Percentiles rank a stretch among this genome's conserved stretches.
Conservation (phyloP, 2,888 invertebrate species). For the Tetheella fluctuosa region DNA sequence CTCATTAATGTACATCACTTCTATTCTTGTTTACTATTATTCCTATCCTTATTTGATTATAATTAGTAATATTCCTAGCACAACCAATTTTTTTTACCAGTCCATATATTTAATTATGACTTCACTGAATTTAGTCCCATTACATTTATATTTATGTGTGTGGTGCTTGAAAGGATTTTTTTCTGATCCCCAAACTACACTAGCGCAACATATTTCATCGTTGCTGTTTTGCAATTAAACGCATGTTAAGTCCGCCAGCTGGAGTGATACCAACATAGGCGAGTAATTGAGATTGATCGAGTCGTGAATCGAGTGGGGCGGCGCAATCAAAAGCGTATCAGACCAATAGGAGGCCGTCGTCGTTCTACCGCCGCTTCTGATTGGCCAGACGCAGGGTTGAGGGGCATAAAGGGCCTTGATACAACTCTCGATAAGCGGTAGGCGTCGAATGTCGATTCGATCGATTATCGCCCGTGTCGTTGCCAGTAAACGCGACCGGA, state of each 20-base stretch:
- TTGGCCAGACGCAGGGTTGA: slow-evolving; percentile 74
- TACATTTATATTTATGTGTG: too few species aligned
- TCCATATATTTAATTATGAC: too few species aligned
- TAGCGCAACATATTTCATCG: slow-evolving; percentile 24
- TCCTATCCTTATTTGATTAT: background rate
- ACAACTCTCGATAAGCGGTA: slow-evolving; percentile 79
- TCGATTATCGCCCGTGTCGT: slow-evolving; percentile 72
- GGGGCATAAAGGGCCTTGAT: slow-evolving; percentile 77
- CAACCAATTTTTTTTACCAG: too few species aligned
- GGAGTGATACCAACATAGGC: slow-evolving; percentile 63
- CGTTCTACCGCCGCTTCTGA: slow-evolving; percentile 53
- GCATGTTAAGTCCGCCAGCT: slow-evolving; percentile 50
- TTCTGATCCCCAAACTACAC: background rate
- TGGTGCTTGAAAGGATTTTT: background rate
- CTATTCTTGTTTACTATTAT: background rate
- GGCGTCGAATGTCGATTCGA: slow-evolving; percentile 75
- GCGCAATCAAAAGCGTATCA: slow-evolving; percentile 81
- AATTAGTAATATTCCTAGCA: background rate
- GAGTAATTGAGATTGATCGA: slow-evolving; percentile 81
- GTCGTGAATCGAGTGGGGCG: slow-evolving; percentile 78
- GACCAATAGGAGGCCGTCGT: slow-evolving; percentile 69
- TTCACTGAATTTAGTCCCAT: too few species aligned
- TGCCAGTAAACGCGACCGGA: slow-evolving; percentile 32
- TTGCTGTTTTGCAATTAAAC: slow-evolving; percentile 49
- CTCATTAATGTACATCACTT: background rate